phyloP scores from a whole-genome alignment of 1,140 invertebrate species.

The Drosophila bocqueti region DNA sequence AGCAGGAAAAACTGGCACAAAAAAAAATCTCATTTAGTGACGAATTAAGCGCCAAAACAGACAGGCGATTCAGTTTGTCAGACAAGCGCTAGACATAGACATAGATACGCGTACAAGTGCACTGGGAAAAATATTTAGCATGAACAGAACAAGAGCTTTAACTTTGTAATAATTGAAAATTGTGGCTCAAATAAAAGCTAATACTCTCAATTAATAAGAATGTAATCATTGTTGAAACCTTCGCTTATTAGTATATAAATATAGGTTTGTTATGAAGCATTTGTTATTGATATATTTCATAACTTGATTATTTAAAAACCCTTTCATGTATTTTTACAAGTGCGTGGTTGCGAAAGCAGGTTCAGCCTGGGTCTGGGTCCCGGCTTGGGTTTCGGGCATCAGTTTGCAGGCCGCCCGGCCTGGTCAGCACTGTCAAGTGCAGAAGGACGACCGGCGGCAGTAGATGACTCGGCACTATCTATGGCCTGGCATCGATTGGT shows the following conservation, averaged over 20 bases:
- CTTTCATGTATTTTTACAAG: not conserved
- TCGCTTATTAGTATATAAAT: too few relatives aligned
- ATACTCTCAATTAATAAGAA: not conserved
- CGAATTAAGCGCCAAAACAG: constrained; percentile 84
- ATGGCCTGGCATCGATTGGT: constrained; percentile 74
- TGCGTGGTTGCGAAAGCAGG: constrained; percentile 1
- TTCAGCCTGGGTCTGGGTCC: constrained; percentile 32
- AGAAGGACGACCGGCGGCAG: constrained; percentile 38
- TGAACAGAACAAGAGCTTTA: not conserved
- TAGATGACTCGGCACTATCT: constrained; percentile 68
- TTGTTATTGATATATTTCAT: too few relatives aligned
- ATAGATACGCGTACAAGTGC: constrained; percentile 28
- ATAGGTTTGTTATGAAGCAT: too few relatives aligned
- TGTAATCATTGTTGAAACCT: not conserved
- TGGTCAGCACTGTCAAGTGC: constrained; percentile 67
- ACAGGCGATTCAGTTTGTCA: constrained; percentile 77
- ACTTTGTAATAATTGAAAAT: not conserved
- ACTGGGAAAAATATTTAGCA: constrained; percentile 8
- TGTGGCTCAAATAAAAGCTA: not conserved
- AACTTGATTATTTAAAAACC: not conserved
- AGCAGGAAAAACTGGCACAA: constrained; percentile 28
- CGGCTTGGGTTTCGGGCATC: constrained; percentile 25
- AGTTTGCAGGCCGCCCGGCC: constrained; percentile 18
- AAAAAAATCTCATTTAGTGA: constrained; percentile 84
- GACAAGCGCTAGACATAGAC: constrained; percentile 62